Conservation (phyloP, 2,797 vertebrate genomes). For the Notolepis coatsorum region DNA sequence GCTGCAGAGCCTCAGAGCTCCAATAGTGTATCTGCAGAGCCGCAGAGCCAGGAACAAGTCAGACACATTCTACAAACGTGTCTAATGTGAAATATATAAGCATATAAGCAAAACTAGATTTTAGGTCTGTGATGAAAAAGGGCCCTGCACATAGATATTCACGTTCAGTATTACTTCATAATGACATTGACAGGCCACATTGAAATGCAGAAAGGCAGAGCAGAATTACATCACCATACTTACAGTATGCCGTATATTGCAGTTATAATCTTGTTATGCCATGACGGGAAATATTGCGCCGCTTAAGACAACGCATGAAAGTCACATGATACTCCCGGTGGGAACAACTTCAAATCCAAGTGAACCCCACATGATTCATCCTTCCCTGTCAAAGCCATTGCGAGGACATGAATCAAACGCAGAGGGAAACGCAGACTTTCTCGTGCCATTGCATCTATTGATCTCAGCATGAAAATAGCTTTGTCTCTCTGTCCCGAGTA, state of each 20-base stretch:
- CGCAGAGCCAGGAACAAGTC: no score
- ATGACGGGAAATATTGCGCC: not conserved
- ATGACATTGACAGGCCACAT: not conserved
- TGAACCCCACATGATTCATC: conserved; percentile 34
- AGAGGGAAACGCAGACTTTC: conserved; percentile 16
- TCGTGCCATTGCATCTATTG: conserved; percentile 24
- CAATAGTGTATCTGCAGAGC: no score
- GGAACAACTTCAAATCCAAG: conserved; percentile 37
- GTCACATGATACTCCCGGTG: conserved; percentile 7
- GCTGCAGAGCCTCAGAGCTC: no score
- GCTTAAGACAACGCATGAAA: not conserved
- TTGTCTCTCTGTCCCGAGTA: conserved; percentile 22
- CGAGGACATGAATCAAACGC: conserved; percentile 48
- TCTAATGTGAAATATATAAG: no score
- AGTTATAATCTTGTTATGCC: conserved; percentile 9
- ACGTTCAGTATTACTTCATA: not conserved
- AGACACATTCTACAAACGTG: no score
- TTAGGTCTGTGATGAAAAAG: no score
- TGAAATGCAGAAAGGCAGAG: conserved; percentile 3
- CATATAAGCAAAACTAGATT: no score
- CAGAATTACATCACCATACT: conserved; percentile 2
- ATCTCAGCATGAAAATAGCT: conserved; percentile 34
- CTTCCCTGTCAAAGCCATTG: conserved; percentile 15
- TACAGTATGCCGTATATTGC: not conserved
- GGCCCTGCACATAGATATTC: not conserved